Percentiles rank a stretch among this genome's conserved stretches.
Conservation (phyloP, 1,140 invertebrate genomes). For the Scylla paramamosain region DNA sequence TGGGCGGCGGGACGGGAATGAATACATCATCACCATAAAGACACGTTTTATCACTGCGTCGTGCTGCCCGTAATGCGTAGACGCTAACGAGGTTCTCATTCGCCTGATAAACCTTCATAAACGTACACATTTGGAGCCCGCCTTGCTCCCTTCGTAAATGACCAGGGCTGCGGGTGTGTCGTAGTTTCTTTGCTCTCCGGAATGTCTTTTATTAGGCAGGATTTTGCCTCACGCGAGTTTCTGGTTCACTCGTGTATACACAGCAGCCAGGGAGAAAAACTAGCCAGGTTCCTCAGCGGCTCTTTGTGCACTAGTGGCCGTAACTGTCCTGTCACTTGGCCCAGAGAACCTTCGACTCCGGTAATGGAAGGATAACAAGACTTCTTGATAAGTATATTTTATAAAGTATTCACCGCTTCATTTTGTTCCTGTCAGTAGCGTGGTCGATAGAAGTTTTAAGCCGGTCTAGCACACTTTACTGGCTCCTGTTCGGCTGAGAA, state of each 20-base stretch:
- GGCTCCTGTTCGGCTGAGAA: too few species aligned
- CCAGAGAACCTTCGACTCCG: neutral
- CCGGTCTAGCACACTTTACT: too few species aligned
- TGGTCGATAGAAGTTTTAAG: too few species aligned
- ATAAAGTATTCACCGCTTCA: neutral
- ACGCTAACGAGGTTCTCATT: neutral
- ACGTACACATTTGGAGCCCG: neutral
- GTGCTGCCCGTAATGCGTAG: conserved; percentile 7
- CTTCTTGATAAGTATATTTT: conserved; percentile 23
- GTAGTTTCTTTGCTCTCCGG: neutral
- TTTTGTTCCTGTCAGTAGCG: neutral
- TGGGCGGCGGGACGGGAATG: conserved; percentile 27
- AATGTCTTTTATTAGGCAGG: conserved; percentile 22
- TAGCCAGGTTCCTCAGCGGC: neutral
- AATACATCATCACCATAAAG: conserved; percentile 66
- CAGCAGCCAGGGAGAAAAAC: neutral
- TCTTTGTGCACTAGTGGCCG: neutral
- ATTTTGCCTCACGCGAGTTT: conserved; percentile 2
- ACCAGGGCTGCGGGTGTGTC: neutral
- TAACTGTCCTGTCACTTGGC: conserved; percentile 19
- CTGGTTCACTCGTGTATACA: neutral
- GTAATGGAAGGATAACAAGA: conserved; percentile 14
- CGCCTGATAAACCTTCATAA: neutral
- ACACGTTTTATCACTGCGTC: conserved; percentile 46
- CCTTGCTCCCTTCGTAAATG: neutral